Evolutionary conservation across 2,888 invertebrate genomes (phyloP).

Genomic region (Chrysomela aeneicollis): DNA sequence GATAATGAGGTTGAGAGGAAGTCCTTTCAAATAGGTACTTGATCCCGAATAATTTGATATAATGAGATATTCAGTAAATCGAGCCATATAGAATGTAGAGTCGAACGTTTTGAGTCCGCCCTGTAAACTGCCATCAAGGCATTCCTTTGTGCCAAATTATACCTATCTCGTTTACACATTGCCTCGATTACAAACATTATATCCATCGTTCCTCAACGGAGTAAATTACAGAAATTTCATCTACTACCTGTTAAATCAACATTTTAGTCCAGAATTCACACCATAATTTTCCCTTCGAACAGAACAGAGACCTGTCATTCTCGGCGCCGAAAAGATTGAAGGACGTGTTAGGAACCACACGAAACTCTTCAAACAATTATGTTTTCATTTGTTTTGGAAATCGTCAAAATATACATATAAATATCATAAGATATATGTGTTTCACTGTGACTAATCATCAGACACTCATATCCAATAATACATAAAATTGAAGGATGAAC

Average conservation of each 20-base stretch:
- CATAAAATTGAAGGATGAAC: no score
- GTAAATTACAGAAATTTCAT: constrained; percentile 20
- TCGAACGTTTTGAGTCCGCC: no score
- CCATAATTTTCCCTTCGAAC: constrained; percentile 11
- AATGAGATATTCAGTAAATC: no score
- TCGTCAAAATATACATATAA: not conserved
- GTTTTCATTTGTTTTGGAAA: not conserved
- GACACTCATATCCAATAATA: no score
- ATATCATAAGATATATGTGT: no score
- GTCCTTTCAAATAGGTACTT: no score
- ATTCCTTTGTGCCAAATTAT: constrained; percentile 6
- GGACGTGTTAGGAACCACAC: constrained; percentile 12
- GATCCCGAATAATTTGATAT: no score
- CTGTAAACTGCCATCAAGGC: not conserved
- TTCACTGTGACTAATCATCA: no score
- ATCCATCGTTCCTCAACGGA: constrained; percentile 4
- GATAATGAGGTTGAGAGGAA: no score
- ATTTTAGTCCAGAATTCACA: constrained; percentile 19
- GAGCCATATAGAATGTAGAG: no score
- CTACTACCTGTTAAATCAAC: constrained; percentile 19
- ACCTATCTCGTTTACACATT: not conserved
- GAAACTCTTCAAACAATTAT: constrained; percentile 2
- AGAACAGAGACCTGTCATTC: constrained; percentile 14
- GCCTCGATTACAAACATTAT: not conserved
- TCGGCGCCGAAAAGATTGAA: not conserved